These are phyloP conservation scores for Phyllotreta cruciferae DNA, from an alignment of 2,888 invertebrate genomes.

Conservation along the genomic window DNA sequence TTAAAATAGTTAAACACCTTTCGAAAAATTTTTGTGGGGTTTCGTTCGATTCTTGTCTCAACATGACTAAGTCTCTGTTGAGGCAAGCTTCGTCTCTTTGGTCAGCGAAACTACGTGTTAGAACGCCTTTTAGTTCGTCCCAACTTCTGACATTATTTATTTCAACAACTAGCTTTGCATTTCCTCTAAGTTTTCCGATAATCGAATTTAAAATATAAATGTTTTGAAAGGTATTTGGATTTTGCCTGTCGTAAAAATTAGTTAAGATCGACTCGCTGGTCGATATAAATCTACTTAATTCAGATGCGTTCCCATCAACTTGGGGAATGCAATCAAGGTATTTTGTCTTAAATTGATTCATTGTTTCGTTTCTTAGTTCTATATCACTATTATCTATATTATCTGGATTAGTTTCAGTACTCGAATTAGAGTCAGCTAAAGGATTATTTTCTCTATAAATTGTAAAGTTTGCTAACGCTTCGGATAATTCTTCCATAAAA, in stretches of 20 bases:
- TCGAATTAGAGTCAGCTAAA: too few relatives aligned
- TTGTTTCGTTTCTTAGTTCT: background rate
- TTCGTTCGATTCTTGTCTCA: constrained; percentile 34
- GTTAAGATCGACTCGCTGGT: constrained; percentile 17
- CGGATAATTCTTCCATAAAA: too few relatives aligned
- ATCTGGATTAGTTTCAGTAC: too few relatives aligned
- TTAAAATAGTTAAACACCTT: constrained; percentile 26
- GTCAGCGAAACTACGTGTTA: constrained; percentile 34
- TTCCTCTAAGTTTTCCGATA: constrained; percentile 25
- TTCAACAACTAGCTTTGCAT: constrained; percentile 27
- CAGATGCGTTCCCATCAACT: constrained; percentile 27
- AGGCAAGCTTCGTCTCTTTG: constrained; percentile 37
- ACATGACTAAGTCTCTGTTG: constrained; percentile 36
- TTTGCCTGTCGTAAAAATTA: constrained; percentile 20
- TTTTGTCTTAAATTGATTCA: constrained; percentile 21
- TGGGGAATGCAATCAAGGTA: constrained; percentile 24
- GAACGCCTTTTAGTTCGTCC: constrained; percentile 10
- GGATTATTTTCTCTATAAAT: too few relatives aligned
- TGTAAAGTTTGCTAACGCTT: too few relatives aligned
- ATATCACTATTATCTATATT: too few relatives aligned
- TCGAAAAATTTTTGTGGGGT: constrained; percentile 38
- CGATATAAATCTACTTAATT: constrained; percentile 8
- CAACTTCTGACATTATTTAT: constrained; percentile 22
- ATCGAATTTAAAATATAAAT: constrained; percentile 30
- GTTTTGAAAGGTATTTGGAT: constrained; percentile 32